Evolutionary conservation across 2,888 invertebrate genomes (phyloP).

Genomic region (Mamestra brassicae): DNA sequence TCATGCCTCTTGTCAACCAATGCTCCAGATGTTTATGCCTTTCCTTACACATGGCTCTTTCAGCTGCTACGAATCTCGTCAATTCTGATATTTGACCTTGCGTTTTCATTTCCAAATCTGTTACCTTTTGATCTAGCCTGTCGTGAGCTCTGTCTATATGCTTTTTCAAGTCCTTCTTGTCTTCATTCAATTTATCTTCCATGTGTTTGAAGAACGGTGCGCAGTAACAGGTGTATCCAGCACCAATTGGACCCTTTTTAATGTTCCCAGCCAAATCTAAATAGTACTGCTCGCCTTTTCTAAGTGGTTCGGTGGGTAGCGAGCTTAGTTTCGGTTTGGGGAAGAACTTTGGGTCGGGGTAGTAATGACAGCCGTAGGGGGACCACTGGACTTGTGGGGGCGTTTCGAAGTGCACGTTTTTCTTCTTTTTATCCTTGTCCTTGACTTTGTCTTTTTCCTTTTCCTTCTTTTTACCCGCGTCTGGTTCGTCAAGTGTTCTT

Average conservation of each 20-base stretch:
- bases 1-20: slow-evolving; percentile 92
- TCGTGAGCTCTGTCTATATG: slow-evolving; percentile 95
- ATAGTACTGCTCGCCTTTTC: slow-evolving; percentile 98
- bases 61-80: slow-evolving; percentile 92
- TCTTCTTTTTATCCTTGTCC: slow-evolving; percentile 85
- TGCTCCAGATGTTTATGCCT: slow-evolving; percentile 93
- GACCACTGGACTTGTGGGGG: slow-evolving; percentile 93
- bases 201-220: slow-evolving; percentile 97
- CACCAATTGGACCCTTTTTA: slow-evolving; percentile 98
- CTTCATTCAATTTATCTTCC: slow-evolving; percentile 95
- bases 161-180: slow-evolving; percentile 95
- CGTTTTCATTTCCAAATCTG: slow-evolving; percentile 94
- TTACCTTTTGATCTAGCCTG: slow-evolving; percentile 95
- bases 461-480: slow-evolving; percentile 84
- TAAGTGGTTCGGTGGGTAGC: slow-evolving; percentile 95
- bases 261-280: slow-evolving; percentile 98
- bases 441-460: slow-evolving; percentile 87
- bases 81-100: slow-evolving; percentile 93
- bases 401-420: slow-evolving; percentile 90
- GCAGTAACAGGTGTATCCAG: slow-evolving; percentile 98
- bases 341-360: slow-evolving; percentile 96
- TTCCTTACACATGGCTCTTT: slow-evolving; percentile 92
- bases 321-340: slow-evolving; percentile 96
- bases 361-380: slow-evolving; percentile 97
- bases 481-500: slow-evolving; percentile 89